Percentiles rank a stretch among this genome's conserved stretches.
phyloP scores from a whole-genome alignment of 1,140 invertebrate genomes.

The Caenorhabditis brenneri region DNA sequence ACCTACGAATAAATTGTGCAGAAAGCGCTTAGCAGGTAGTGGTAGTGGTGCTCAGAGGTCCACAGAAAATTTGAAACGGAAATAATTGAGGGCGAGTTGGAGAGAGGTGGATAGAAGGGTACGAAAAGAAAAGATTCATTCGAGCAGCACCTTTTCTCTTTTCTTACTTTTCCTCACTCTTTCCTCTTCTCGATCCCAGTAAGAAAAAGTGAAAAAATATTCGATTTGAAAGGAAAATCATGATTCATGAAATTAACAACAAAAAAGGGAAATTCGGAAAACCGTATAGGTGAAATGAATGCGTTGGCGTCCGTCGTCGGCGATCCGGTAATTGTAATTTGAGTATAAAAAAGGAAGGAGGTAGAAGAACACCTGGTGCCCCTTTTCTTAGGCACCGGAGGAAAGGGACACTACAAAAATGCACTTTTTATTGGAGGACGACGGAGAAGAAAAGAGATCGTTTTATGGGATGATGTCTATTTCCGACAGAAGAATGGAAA shows the following conservation, averaged over 20 bases:
- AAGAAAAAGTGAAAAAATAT: too few species aligned
- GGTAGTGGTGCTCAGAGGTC: neutral
- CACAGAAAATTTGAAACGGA: slow-evolving; percentile 28
- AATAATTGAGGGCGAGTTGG: slow-evolving; percentile 19
- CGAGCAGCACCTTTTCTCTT: slow-evolving; percentile 2
- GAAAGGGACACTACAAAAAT: neutral
- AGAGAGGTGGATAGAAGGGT: neutral
- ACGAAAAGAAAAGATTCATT: slow-evolving; percentile 24
- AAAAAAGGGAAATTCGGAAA: neutral
- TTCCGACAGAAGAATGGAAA: neutral
- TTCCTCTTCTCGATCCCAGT: too few species aligned
- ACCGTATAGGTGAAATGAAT: neutral
- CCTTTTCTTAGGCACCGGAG: neutral
- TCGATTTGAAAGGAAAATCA: too few species aligned
- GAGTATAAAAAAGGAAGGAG: neutral
- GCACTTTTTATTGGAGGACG: slow-evolving; percentile 40
- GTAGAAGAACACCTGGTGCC: slow-evolving; percentile 16
- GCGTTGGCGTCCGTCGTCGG: neutral
- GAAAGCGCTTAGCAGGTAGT: neutral
- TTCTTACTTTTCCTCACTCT: neutral
- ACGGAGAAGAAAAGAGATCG: neutral
- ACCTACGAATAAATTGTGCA: neutral
- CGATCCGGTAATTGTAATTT: slow-evolving; percentile 37
- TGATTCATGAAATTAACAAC: neutral
- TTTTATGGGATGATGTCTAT: neutral